Conservation (phyloP, 2,113 vertebrate genomes). For the Lepisosteus osseus region DNA sequence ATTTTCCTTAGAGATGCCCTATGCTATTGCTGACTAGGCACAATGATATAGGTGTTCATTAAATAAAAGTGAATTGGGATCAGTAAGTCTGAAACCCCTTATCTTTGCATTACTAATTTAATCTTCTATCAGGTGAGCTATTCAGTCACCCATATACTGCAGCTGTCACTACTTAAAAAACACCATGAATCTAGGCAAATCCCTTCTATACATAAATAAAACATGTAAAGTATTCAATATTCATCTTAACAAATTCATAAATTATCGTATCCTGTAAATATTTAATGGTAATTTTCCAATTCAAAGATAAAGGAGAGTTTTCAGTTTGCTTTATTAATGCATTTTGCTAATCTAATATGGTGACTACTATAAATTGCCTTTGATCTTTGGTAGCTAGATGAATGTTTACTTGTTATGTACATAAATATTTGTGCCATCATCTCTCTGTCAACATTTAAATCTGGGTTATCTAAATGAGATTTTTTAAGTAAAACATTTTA, state of each 20-base stretch:
- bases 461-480: constrained; percentile 17
- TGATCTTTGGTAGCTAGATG: not conserved
- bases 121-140: too few species aligned
- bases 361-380: constrained; percentile 13
- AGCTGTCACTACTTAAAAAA: too few species aligned
- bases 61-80: too few species aligned
- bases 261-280: constrained; percentile 9
- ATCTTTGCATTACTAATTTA: too few species aligned
- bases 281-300: constrained; percentile 1
- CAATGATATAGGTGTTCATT: too few species aligned
- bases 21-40: too few species aligned
- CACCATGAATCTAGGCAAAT: not conserved
- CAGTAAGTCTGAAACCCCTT: too few species aligned
- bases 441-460: not conserved
- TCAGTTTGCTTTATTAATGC: constrained; percentile 4
- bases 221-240: not conserved
- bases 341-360: constrained; percentile 16
- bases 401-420: not conserved
- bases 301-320: constrained; percentile 10
- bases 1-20: too few species aligned
- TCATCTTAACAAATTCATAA: constrained; percentile 3
- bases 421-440: not conserved
- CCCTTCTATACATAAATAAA: constrained; percentile 1
- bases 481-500: too few species aligned
- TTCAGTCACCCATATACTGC: too few species aligned